Base-by-base conservation (phyloP, 1,140 invertebrate genomes). In the Eriosoma lanigerum region DNA sequence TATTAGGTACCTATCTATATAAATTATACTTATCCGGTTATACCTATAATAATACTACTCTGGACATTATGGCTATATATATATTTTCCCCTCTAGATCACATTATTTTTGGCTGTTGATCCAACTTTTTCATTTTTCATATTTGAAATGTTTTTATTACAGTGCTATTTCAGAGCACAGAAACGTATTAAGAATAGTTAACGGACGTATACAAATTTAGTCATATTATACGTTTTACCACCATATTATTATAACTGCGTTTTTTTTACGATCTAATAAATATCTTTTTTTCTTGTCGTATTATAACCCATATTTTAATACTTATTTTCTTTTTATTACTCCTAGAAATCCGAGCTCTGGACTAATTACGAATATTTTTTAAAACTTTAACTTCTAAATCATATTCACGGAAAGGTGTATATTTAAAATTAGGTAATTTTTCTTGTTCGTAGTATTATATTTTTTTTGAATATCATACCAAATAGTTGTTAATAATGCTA, bases 311-410 rank as follows among this genome's bases (percentile, higher is more conserved):
- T 66, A 38, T 66, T 66, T 66, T 44, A 21, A 44, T 38, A 38
- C 62, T 21, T 24, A 38, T 66, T 66, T 62, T 62, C 58, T 29
- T 62, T 62, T 66, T 66, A 66, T 66, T 21, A 21, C 32, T 66
- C 62, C 32, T 21, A 66, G 62, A 66, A 66, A 38, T 66, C 62
- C 62, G 15, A 29, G 58, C 17, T 5, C 15, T 15, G n/a, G 32
- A 15, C 32, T 66, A 66, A 66, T 66, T 66, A 66, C n/a, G 32
- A 10, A 17, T 38, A 62, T 62, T 62, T 62, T 62, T 60, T 24
- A 62, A 62, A 62, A 62, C 58, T 62, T 62, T 24, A 62, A 62
- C 58, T 62, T 62, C 24, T 62, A 62, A 62, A 62, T 62, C 58
- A 62, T 24, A 62, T 26, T 62, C 13, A 24, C 58, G 6, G 24